Conservation (phyloP, 2,888 invertebrate genomes). For the Heliconius ismenius region DNA sequence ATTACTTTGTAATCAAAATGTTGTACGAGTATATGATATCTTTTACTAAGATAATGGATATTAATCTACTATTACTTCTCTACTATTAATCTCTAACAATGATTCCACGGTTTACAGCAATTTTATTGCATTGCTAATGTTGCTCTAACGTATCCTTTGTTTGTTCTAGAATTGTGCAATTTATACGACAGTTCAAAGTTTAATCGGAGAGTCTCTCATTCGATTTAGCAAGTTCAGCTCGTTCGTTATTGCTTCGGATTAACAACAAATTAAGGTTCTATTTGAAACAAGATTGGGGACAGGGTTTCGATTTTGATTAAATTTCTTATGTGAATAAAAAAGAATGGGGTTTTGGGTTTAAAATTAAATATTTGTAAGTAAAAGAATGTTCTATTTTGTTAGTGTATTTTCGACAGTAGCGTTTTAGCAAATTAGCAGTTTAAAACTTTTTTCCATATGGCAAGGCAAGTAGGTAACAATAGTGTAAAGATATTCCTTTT, state of each 20-base stretch:
- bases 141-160: conserved; percentile 35
- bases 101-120: conserved; percentile 56
- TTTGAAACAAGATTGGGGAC: conserved; percentile 31
- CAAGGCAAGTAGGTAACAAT: too few species aligned
- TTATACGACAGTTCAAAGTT: conserved; percentile 42
- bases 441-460: neutral
- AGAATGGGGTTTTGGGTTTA: neutral
- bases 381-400: neutral
- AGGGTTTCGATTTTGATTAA: conserved; percentile 25
- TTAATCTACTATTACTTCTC: neutral
- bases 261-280: conserved; percentile 45
- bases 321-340: neutral
- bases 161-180: conserved; percentile 34
- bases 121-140: conserved; percentile 57
- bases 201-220: conserved; percentile 40
- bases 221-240: conserved; percentile 35
- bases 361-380: conserved; percentile 11
- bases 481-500: neutral
- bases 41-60: conserved; percentile 42
- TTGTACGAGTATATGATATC: neutral
- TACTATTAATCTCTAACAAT: conserved; percentile 57
- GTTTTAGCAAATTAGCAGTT: too few species aligned
- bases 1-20: neutral
- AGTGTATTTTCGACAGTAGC: neutral
- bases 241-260: conserved; percentile 41